phyloP scores from a whole-genome alignment of 1,140 invertebrate species.

The Drosophila subobscura region DNA sequence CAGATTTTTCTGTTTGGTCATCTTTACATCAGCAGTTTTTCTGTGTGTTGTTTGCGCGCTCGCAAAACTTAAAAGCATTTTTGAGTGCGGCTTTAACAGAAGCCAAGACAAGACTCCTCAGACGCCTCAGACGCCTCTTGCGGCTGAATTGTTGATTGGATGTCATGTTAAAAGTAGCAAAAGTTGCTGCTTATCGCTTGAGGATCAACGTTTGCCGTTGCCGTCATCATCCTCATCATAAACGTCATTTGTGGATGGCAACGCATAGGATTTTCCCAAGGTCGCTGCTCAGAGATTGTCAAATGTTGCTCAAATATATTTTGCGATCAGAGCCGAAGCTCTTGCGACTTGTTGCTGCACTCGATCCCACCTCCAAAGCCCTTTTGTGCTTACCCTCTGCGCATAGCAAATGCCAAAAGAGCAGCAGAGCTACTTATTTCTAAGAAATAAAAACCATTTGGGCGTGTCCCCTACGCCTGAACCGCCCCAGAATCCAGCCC shows the following conservation, averaged over 20 bases:
- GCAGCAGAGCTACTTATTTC: conserved; percentile 66
- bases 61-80: conserved; percentile 75
- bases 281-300: conserved; percentile 4
- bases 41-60: conserved; percentile 2
- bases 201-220: conserved; percentile 31
- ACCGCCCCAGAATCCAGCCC: conserved; percentile 51
- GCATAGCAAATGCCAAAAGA: conserved; percentile 13
- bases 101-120: conserved; percentile 16
- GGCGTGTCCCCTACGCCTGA: conserved; percentile 68
- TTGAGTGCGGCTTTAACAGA: conserved; percentile 76
- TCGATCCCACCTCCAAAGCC: conserved; percentile 3
- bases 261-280: conserved; percentile 23
- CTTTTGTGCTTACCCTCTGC: too few species aligned
- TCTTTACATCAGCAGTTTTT: conserved; percentile 70
- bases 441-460: conserved; percentile 79
- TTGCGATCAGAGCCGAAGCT: neutral
- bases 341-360: neutral
- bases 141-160: conserved; percentile 52
- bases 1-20: conserved; percentile 62
- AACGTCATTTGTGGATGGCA: conserved; percentile 3
- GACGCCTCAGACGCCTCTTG: neutral
- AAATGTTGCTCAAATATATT: too few species aligned
- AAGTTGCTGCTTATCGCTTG: conserved; percentile 54
- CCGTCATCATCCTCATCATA: conserved; percentile 30
- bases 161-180: conserved; percentile 74